phyloP scores from a whole-genome alignment of 2,113 vertebrate species.

The Tragelaphus strepsiceros region DNA sequence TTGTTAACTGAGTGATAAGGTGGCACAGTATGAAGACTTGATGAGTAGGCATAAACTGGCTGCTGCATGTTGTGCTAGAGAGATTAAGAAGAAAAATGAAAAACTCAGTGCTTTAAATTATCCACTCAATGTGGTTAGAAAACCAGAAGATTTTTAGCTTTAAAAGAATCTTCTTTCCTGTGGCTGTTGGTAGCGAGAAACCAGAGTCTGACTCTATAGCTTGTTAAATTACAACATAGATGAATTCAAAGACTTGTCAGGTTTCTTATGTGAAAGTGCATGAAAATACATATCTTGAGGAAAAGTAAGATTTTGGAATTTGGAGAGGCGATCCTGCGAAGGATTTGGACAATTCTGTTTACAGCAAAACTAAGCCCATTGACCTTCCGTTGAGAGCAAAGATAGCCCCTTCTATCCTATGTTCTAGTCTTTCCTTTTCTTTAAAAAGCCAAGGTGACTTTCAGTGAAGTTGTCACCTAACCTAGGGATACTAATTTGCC shows the following conservation, averaged over 20 bases:
- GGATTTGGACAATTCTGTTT: background rate
- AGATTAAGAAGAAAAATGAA: background rate
- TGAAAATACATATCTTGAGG: background rate
- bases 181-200: background rate
- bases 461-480: background rate
- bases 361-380: background rate
- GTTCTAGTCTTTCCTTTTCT: background rate
- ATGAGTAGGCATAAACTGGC: background rate
- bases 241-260: background rate
- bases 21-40: background rate
- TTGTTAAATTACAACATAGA: slow-evolving; percentile 29
- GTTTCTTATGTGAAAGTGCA: background rate
- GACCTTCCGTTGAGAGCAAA: background rate
- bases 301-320: background rate
- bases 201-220: background rate
- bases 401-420: fast-evolving
- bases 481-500: background rate
- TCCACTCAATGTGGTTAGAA: background rate
- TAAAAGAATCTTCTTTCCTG: background rate
- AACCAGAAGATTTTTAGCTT: background rate
- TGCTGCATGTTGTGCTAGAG: background rate
- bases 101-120: slow-evolving; percentile 15
- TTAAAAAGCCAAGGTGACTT: background rate
- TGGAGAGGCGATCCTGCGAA: background rate
- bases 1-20: background rate